Conservation (phyloP, 2,888 invertebrate genomes). For the Drosophila quinaria region DNA sequence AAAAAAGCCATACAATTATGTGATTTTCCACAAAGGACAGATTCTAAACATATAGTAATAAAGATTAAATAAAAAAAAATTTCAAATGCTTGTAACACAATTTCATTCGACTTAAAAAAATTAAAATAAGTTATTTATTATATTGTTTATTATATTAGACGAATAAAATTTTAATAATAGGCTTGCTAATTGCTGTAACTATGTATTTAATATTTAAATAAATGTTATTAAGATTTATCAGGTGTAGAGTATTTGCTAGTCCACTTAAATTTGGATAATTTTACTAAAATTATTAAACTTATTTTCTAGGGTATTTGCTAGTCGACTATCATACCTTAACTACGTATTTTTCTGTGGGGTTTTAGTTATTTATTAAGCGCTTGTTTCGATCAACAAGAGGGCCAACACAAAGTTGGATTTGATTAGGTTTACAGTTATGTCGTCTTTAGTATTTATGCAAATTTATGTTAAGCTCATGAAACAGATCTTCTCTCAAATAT, state of each 20-base stretch:
- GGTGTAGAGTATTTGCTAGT: background rate
- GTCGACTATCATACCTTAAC: background rate
- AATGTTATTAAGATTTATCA: background rate
- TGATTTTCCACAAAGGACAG: no score
- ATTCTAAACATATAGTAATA: no score
- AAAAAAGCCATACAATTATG: no score
- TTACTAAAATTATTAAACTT: background rate
- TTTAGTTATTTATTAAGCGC: constrained; percentile 67
- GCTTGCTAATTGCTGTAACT: no score
- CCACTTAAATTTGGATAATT: background rate
- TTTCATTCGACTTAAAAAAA: background rate
- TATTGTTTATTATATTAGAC: background rate
- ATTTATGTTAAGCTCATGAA: constrained; percentile 69
- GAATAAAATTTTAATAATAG: background rate
- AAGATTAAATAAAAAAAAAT: no score
- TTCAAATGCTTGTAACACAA: background rate
- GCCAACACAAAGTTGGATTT: constrained; percentile 48
- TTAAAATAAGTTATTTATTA: background rate
- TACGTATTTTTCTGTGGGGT: background rate
- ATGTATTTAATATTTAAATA: no score
- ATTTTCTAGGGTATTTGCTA: constrained; percentile 17
- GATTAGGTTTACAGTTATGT: constrained; percentile 76
- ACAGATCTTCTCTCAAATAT: constrained; percentile 25
- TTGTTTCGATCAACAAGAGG: constrained; percentile 53
- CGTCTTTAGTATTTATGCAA: constrained; percentile 70